Conservation (phyloP, 2,888 invertebrate genomes). For the Cepaea hortensis region DNA sequence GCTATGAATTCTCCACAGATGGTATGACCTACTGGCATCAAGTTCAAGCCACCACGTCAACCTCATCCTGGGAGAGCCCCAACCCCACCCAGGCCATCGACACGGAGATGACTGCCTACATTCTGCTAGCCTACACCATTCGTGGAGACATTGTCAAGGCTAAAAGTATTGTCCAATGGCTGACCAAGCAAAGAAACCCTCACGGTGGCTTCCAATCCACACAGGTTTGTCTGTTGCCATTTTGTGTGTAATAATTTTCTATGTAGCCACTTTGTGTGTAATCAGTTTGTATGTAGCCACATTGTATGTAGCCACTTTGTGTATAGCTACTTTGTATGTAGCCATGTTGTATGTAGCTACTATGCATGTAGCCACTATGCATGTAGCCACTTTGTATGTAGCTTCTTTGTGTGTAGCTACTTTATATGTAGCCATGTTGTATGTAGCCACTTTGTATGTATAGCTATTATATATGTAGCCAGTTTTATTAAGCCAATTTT, state of each 20-base stretch:
- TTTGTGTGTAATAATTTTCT: no score
- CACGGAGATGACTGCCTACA: constrained; percentile 76
- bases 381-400: no score
- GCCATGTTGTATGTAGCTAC: no score
- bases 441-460: no score
- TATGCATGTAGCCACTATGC: no score
- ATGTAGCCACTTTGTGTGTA: no score
- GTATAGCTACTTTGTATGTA: no score
- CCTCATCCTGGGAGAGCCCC: constrained; percentile 58
- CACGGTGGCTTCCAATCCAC: constrained; percentile 76
- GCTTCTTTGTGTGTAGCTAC: no score
- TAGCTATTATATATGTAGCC: no score
- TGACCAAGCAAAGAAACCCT: constrained; percentile 71
- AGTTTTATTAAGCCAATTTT: no score
- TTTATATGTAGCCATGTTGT: no score
- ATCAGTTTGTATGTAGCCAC: not conserved
- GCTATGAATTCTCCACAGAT: not conserved
- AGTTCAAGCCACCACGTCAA: constrained; percentile 53
- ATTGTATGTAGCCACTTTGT: no score
- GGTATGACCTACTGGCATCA: constrained; percentile 65
- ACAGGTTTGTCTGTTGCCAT: constrained; percentile 65
- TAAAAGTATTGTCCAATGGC: constrained; percentile 73
- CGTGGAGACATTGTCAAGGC: constrained; percentile 62
- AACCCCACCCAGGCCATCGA: constrained; percentile 65
- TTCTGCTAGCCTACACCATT: constrained; percentile 68